Conservation (phyloP, 37 sponge, comb jelly and placozoan species). For the Eunapius fragilis region DNA sequence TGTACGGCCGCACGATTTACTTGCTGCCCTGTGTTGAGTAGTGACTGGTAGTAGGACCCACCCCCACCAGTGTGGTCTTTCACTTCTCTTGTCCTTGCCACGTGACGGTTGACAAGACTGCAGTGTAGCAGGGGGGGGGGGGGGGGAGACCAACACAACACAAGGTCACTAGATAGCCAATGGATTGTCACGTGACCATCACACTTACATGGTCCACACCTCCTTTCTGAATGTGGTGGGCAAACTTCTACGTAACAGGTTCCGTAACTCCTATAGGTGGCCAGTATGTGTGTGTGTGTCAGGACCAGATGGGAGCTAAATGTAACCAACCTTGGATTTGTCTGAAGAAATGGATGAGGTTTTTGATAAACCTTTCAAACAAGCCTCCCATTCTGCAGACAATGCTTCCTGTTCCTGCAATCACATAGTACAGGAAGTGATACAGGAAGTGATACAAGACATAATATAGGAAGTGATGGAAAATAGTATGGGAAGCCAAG, state of each 20-base stretch:
- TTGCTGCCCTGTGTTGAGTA: constrained; percentile 1
- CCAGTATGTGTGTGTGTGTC: not conserved
- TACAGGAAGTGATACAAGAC: not conserved
- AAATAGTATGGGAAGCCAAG: too few species aligned
- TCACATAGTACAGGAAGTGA: not conserved
- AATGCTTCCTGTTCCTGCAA: constrained; percentile 15
- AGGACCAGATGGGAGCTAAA: too few species aligned
- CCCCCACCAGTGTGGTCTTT: constrained; percentile 18
- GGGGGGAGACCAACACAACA: not conserved
- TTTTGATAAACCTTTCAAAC: not conserved
- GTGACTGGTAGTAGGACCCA: constrained; percentile 46
- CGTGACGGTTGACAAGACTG: constrained; percentile 26
- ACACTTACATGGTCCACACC: constrained; percentile 53
- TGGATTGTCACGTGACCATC: not conserved
- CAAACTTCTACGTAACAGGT: constrained; percentile 45
- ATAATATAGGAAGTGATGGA: too few species aligned
- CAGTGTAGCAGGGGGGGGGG: too few species aligned
- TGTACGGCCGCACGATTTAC: not conserved
- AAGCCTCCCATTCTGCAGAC: constrained; percentile 17
- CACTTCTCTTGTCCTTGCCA: constrained; percentile 29
- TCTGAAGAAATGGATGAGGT: not conserved
- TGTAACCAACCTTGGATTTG: not conserved
- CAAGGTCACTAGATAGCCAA: too few species aligned
- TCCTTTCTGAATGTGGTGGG: constrained; percentile 28
- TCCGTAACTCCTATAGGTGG: constrained; percentile 17